Percentiles rank a stretch among this genome's conserved stretches.
Evolutionary conservation across 1,140 invertebrate genomes (phyloP).

Genomic region (Tetragnatha versicolor): DNA sequence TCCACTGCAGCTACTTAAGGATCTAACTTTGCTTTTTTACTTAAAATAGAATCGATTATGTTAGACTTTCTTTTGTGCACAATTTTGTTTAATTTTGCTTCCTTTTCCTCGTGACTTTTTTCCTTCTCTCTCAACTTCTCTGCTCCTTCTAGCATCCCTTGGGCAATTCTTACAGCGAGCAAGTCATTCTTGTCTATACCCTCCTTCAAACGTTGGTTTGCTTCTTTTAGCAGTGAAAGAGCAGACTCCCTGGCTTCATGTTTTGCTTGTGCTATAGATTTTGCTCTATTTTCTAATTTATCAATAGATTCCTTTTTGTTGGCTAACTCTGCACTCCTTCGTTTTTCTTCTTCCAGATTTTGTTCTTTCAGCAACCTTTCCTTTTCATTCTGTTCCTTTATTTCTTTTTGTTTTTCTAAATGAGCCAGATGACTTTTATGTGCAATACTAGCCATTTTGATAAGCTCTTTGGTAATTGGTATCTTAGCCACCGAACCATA

Average conservation of each 20-base stretch:
- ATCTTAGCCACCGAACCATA: neutral
- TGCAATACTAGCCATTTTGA: neutral
- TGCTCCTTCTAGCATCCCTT: neutral
- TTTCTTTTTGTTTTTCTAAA: neutral
- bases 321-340: neutral
- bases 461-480: slow-evolving; percentile 7
- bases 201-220: neutral
- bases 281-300: slow-evolving; percentile 1
- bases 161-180: neutral
- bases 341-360: neutral
- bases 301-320: neutral
- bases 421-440: neutral
- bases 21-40: too few relatives aligned
- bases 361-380: neutral
- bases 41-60: neutral
- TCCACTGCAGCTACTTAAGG: too few relatives aligned
- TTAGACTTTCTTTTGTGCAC: slow-evolving; percentile 1
- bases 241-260: neutral
- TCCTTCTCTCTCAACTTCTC: neutral
- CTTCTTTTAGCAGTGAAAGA: neutral
- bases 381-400: neutral
- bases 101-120: neutral
- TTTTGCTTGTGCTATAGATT: neutral
- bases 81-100: slow-evolving; percentile 3
- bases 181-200: slow-evolving; percentile 3